These are phyloP conservation scores for Eira barbara DNA, from an alignment of 2,113 vertebrate genomes.

Conservation along the genomic window DNA sequence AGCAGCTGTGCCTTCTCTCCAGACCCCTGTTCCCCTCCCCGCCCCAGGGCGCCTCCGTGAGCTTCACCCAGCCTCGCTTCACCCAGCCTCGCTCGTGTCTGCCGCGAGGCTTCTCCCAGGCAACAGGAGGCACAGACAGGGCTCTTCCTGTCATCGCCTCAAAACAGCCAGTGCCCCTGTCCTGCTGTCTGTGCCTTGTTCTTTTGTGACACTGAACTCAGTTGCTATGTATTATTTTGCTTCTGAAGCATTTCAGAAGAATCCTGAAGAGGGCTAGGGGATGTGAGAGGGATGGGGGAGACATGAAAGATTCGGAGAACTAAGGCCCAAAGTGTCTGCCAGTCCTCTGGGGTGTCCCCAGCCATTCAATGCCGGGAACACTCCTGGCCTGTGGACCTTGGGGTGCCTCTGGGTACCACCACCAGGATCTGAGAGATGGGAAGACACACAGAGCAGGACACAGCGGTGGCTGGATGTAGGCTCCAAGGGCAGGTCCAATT, in stretches of 20 bases:
- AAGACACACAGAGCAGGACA: neutral
- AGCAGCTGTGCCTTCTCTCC: neutral
- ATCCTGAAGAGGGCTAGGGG: neutral
- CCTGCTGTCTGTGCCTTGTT: neutral
- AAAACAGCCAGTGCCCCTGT: neutral
- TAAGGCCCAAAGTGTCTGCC: neutral
- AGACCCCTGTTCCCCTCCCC: neutral
- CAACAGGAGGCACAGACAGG: neutral
- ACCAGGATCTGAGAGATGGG: neutral
- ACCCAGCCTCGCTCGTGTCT: rapidly evolving
- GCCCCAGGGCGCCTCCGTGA: neutral
- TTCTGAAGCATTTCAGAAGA: neutral
- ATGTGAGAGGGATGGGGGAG: neutral
- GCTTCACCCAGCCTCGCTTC: rapidly evolving
- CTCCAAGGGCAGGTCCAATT: neutral
- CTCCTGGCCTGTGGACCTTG: rapidly evolving
- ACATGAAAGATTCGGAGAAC: too few relatives aligned
- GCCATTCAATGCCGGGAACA: neutral
- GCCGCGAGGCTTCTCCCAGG: neutral
- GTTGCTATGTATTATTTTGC: neutral
- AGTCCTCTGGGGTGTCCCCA: neutral
- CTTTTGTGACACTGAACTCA: neutral
- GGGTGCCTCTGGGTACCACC: neutral
- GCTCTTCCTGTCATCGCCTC: neutral
- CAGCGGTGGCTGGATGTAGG: rapidly evolving